A percentile compares a stretch with the other conserved stretches of the same genome.
Evolutionary conservation across 2,888 invertebrate genomes (phyloP).

Genomic region (Epinotia brunnichana): DNA sequence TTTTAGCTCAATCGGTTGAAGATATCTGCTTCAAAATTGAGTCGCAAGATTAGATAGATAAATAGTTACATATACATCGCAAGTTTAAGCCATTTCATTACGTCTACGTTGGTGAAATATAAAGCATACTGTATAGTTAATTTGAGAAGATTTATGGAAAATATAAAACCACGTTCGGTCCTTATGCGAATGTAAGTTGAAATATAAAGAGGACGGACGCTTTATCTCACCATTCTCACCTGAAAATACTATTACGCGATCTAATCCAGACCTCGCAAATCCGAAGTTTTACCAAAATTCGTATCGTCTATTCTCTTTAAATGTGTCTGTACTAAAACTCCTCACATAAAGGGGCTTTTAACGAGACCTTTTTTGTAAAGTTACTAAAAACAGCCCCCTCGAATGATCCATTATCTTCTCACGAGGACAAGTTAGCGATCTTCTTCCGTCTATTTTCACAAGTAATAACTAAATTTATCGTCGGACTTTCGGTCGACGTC

Average conservation of each 20-base stretch:
- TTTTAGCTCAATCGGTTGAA: too few species aligned
- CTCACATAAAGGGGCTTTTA: conserved; percentile 79
- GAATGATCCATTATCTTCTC: conserved; percentile 83
- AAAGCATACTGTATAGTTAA: too few species aligned
- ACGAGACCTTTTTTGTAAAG: conserved; percentile 77
- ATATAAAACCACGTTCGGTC: too few species aligned
- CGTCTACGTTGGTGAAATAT: too few species aligned
- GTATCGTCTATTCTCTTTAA: conserved; percentile 68
- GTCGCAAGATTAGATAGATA: too few species aligned
- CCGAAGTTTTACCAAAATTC: conserved; percentile 50
- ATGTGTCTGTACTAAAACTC: conserved; percentile 74
- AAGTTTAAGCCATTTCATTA: too few species aligned
- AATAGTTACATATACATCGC: too few species aligned
- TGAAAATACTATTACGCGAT: neutral
- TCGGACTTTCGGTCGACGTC: conserved; percentile 76
- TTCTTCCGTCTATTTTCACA: conserved; percentile 83
- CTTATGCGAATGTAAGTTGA: neutral
- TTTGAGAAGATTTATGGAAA: too few species aligned
- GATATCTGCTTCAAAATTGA: too few species aligned
- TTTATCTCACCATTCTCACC: neutral
- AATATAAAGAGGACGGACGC: neutral
- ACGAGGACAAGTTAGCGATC: conserved; percentile 83
- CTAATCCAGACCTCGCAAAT: neutral
- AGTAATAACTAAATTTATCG: conserved; percentile 84
- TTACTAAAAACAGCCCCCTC: conserved; percentile 78